Base-by-base conservation (phyloP, 2,113 vertebrate genomes). In the Manacus vitellinus region DNA sequence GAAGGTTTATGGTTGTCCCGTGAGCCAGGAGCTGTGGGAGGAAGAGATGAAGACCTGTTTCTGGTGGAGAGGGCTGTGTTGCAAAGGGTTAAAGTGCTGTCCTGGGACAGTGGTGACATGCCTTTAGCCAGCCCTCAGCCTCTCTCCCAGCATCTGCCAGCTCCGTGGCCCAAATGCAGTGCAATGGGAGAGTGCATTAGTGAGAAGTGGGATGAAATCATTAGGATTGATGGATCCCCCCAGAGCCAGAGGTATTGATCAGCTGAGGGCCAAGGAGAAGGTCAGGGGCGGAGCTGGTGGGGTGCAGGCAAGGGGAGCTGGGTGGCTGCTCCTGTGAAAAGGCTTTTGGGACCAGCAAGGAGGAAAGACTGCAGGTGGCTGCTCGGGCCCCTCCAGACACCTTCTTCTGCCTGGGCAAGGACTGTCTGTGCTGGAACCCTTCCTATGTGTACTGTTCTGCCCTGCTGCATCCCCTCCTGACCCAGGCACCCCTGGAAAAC, bases 201-300 rank as follows among this genome's bases (percentile, higher is more conserved):
- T 0, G 9, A 90, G 65, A 88, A 76, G 51, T 25, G 3, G 55
- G 79, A 67, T 79, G 43, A 39, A 83, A 94, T 94, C 33, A 0
- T 96, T 96, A 44, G 35, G 52, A 74, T 43, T 21, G 18, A 95
- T 95, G 79, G 85, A 85, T 83, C 51, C 35, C 75, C 63, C 61
- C 33, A 59, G 72, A 93, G 82, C 67, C 27, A 52, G 55, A 86
- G 27, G 14, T 46, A 96, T 94, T 67, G 92, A 96, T 74, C 35
- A 54, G 43, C 79, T 70, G 35, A 1, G 5, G 75, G 88, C 74
- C 85, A 80, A 88, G 51, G 85, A 83, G 87, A 94, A 67, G 92
- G 95, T 93, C 92, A 92, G 79, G 78, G 82, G 24, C 82, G 72
- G 85, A 70, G 59, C 65, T 77, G 35, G 39, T 37, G 41, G 59